Evolutionary conservation across 2,797 vertebrate species (phyloP).

Genomic region (Scleropages formosus): DNA sequence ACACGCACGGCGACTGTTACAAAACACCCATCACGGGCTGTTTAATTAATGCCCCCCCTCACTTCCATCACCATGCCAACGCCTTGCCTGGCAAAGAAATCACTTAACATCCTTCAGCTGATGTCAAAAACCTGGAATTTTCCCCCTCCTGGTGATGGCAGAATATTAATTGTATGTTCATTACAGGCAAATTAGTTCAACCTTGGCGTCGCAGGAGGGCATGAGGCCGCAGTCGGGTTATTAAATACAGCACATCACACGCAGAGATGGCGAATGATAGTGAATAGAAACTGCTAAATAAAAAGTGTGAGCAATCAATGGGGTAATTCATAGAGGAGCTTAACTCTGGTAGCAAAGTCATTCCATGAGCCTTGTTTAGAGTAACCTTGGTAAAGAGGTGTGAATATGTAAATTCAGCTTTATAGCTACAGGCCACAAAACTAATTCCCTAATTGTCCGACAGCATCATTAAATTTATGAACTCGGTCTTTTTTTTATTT

Average conservation of each 20-base stretch:
- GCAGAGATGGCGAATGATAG: slow-evolving; percentile 52
- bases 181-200: slow-evolving; percentile 71
- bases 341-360: neutral
- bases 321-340: too few relatives aligned
- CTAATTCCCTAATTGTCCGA: too few relatives aligned
- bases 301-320: too few relatives aligned
- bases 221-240: slow-evolving; percentile 71
- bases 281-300: neutral
- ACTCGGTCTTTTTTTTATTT: neutral
- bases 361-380: neutral
- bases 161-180: slow-evolving; percentile 73
- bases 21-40: slow-evolving; percentile 31
- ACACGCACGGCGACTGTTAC: neutral
- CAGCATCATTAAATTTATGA: too few relatives aligned
- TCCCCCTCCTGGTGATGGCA: slow-evolving; percentile 59
- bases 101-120: slow-evolving; percentile 56
- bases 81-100: slow-evolving; percentile 52
- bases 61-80: slow-evolving; percentile 9
- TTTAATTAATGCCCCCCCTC: slow-evolving; percentile 50
- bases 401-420: too few relatives aligned
- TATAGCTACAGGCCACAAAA: too few relatives aligned
- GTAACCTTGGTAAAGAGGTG: neutral
- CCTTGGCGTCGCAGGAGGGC: slow-evolving; percentile 60
- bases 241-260: slow-evolving; percentile 65
- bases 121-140: slow-evolving; percentile 54